A percentile compares a stretch with the other conserved stretches of the same genome.
These are phyloP conservation scores for Parazoanthus swiftii DNA, from an alignment of 92 coral and sea anemone species.

Conservation along the genomic window DNA sequence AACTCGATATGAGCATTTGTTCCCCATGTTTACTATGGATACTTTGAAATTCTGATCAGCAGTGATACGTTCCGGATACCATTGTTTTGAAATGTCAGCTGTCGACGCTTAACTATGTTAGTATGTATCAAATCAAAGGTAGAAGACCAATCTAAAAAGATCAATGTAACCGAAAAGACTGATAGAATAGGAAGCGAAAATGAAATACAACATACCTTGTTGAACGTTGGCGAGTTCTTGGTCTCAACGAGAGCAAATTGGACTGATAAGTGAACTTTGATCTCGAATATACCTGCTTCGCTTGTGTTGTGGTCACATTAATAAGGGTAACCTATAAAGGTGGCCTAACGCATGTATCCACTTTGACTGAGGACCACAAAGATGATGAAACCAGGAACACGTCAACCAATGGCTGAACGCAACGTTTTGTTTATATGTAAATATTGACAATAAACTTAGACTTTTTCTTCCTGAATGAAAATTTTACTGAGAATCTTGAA, in stretches of 20 bases:
- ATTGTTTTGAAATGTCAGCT: no score
- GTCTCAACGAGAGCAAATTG: neutral
- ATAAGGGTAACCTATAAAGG: neutral
- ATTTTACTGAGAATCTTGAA: neutral
- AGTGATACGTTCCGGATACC: no score
- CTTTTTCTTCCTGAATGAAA: neutral
- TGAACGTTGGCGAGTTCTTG: neutral
- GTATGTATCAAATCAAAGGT: neutral
- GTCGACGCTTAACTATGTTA: neutral
- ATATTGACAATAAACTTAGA: neutral
- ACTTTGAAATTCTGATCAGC: neutral
- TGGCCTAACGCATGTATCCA: no score
- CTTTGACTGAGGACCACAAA: neutral
- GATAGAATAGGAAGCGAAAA: neutral
- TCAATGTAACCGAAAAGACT: neutral
- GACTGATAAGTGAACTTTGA: constrained; percentile 14
- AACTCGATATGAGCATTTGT: neutral
- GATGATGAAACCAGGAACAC: constrained; percentile 26
- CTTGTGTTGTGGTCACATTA: neutral
- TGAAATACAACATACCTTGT: neutral
- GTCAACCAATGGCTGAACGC: constrained; percentile 9
- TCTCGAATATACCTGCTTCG: neutral
- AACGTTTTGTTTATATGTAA: constrained; percentile 21
- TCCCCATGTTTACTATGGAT: neutral
- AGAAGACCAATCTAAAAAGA: neutral